A percentile compares a stretch with the other conserved stretches of the same genome.
Conservation (phyloP, 1,140 invertebrate genomes). For the Hyposmocoma kahamanoa region DNA sequence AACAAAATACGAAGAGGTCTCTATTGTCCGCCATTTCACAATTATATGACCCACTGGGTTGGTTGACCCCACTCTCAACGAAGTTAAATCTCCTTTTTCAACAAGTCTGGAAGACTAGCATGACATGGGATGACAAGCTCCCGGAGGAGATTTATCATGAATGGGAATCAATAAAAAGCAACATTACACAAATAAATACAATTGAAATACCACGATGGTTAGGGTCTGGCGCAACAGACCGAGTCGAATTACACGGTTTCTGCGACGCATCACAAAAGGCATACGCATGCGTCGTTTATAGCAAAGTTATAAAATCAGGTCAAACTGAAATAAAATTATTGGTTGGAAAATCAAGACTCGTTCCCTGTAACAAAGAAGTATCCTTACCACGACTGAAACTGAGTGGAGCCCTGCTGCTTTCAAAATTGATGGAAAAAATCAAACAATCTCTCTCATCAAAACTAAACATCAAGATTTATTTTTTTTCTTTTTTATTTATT, state of each 20-base stretch:
- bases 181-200: conserved; percentile 12
- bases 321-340: background rate
- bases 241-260: conserved; percentile 12
- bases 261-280: conserved; percentile 9
- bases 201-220: conserved; percentile 15
- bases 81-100: background rate
- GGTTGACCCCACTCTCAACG: background rate
- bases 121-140: background rate
- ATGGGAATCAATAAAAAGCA: background rate
- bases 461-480: conserved; percentile 7
- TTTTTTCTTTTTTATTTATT: too few relatives aligned
- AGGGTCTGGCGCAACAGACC: background rate
- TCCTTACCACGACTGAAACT: background rate
- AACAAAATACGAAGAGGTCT: background rate
- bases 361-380: background rate
- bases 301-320: conserved; percentile 1
- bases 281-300: conserved; percentile 11
- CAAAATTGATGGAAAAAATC: conserved; percentile 14
- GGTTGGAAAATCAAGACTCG: background rate
- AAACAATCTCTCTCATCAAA: conserved; percentile 8
- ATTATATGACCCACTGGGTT: background rate
- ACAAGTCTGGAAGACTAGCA: background rate
- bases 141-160: background rate
- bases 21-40: background rate
- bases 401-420: conserved; percentile 1